Conservation (phyloP, 37 sponge, comb jelly and placozoan species). For the Hormiphora californensis region DNA sequence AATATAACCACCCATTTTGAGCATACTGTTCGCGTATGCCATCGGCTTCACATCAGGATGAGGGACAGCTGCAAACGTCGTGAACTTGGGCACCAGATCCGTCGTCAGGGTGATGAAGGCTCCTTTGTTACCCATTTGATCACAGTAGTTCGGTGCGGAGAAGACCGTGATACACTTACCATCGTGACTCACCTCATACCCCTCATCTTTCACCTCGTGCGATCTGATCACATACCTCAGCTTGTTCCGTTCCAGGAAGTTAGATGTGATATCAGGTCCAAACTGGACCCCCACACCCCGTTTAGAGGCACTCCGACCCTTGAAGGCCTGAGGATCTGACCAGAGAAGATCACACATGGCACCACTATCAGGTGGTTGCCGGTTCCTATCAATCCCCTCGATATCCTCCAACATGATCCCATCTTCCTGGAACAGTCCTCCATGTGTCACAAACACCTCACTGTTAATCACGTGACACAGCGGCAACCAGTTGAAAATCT, state of each 20-base stretch:
- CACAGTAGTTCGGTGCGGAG: slow-evolving; percentile 99
- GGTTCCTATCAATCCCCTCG: slow-evolving; percentile 63
- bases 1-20: slow-evolving; percentile 60
- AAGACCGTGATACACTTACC: slow-evolving; percentile 97
- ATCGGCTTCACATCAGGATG: slow-evolving; percentile 93
- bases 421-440: slow-evolving; percentile 85
- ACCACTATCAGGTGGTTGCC: slow-evolving; percentile 69
- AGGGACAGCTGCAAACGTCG: slow-evolving; percentile 88
- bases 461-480: slow-evolving; percentile 76
- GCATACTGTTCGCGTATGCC: slow-evolving; percentile 89
- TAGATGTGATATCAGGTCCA: slow-evolving; percentile 87
- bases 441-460: slow-evolving; percentile 89
- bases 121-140: slow-evolving; percentile 98
- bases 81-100: slow-evolving; percentile 79
- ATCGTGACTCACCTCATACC: slow-evolving; percentile 89
- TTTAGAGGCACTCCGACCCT: slow-evolving; percentile 80
- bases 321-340: slow-evolving; percentile 88
- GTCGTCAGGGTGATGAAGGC: slow-evolving; percentile 79
- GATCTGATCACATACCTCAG: slow-evolving; percentile 80
- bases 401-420: slow-evolving; percentile 81
- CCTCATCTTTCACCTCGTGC: slow-evolving; percentile 94
- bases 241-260: slow-evolving; percentile 68
- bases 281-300: slow-evolving; percentile 95
- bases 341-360: slow-evolving; percentile 97
- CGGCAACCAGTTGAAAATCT: slow-evolving; percentile 93